These are phyloP conservation scores for Dicyrtoma fusca DNA, from an alignment of 2,888 invertebrate genomes.

Conservation along the genomic window DNA sequence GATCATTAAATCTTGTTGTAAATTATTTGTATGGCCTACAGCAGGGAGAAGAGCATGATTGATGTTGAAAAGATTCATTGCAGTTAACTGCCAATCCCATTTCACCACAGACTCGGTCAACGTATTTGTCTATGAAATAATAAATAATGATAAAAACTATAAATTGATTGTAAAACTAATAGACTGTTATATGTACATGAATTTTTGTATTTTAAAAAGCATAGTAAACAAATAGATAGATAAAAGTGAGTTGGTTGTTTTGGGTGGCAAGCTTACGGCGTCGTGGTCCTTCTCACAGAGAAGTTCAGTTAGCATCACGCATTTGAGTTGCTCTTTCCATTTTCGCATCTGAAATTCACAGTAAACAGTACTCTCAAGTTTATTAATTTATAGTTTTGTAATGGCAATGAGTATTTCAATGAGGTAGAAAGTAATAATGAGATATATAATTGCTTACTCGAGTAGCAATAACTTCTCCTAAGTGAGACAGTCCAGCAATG, in stretches of 20 bases:
- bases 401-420: no score
- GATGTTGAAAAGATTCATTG: conserved; percentile 26
- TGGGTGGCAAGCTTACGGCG: conserved; percentile 6
- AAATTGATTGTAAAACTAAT: neutral
- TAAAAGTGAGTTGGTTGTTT: no score
- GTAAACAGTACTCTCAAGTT: no score
- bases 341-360: conserved; percentile 23
- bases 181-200: neutral
- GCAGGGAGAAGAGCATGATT: conserved; percentile 31
- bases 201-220: neutral
- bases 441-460: conserved; percentile 14
- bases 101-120: conserved; percentile 24
- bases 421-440: no score
- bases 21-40: conserved; percentile 2
- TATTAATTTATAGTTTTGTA: neutral
- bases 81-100: conserved; percentile 31
- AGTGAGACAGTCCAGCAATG: conserved; percentile 10
- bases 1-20: no score
- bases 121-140: conserved; percentile 22
- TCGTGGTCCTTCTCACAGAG: conserved; percentile 29
- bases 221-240: no score
- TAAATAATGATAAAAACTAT: neutral
- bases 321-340: conserved; percentile 36
- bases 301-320: conserved; percentile 24
- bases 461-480: conserved; percentile 19